phyloP scores from a whole-genome alignment of 1,140 invertebrate genomes.

The Magallana gigas region DNA sequence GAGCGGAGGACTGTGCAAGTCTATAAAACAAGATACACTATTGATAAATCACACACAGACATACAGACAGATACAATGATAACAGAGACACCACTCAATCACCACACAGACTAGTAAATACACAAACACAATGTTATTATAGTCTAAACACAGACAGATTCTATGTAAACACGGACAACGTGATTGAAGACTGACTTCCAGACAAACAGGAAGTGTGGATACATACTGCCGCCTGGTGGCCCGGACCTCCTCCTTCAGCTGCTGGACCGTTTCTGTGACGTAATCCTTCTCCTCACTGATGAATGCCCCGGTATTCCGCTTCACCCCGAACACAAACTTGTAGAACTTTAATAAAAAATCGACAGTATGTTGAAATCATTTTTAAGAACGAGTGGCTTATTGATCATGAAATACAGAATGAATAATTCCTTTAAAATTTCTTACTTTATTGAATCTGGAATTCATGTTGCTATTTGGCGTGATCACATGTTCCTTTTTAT shows the following conservation, averaged over 20 bases:
- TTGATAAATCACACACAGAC: too few species aligned
- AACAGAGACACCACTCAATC: too few species aligned
- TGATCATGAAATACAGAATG: too few species aligned
- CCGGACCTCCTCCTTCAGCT: conserved; percentile 52
- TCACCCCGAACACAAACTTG: neutral
- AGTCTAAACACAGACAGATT: too few species aligned
- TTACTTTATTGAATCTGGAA: conserved; percentile 54
- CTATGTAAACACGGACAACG: too few species aligned
- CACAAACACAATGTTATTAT: too few species aligned
- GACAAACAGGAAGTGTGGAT: neutral
- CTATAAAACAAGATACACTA: conserved; percentile 47
- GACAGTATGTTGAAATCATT: too few species aligned
- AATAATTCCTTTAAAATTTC: too few species aligned
- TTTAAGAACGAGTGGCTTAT: too few species aligned
- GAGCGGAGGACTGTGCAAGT: conserved; percentile 47
- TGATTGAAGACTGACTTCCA: too few species aligned
- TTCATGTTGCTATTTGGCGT: conserved; percentile 56
- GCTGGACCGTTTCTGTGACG: conserved; percentile 29
- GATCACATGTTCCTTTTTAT: conserved; percentile 45
- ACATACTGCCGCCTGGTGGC: conserved; percentile 51
- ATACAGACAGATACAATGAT: too few species aligned
- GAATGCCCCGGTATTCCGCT: neutral
- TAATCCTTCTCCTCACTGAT: neutral
- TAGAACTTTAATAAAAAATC: neutral
- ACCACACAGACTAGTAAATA: too few species aligned